phyloP scores from a whole-genome alignment of 1,140 invertebrate species.

The Plectrocnemia conspersa region DNA sequence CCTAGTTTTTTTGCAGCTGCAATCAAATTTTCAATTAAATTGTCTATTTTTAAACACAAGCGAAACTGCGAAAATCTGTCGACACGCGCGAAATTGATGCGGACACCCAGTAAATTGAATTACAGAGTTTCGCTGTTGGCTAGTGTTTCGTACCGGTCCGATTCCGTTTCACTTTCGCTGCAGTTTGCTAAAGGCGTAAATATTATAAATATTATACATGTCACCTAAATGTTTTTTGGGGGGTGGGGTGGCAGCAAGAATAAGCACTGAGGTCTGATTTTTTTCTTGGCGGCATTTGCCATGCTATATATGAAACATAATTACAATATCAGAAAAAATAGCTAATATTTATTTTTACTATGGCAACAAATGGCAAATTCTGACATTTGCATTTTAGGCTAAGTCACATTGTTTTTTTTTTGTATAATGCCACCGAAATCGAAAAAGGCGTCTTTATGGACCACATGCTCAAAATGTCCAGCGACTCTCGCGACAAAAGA shows the following conservation, averaged over 20 bases:
- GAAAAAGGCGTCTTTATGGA: slow-evolving; percentile 41
- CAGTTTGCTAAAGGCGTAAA: background rate
- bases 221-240: too few relatives aligned
- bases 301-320: too few relatives aligned
- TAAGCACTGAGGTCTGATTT: too few relatives aligned
- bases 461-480: slow-evolving; percentile 40
- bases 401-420: background rate
- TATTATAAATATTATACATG: background rate
- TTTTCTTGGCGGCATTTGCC: too few relatives aligned
- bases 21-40: too few relatives aligned
- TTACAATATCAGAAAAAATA: too few relatives aligned
- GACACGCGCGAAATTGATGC: too few relatives aligned
- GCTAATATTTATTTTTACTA: background rate
- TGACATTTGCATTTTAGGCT: slow-evolving; percentile 5
- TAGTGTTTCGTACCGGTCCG: background rate
- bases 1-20: too few relatives aligned
- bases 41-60: too few relatives aligned
- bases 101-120: too few relatives aligned
- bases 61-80: too few relatives aligned
- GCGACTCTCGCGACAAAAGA: slow-evolving; percentile 40
- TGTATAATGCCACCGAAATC: slow-evolving; percentile 39
- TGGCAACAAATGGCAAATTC: slow-evolving; percentile 4
- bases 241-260: too few relatives aligned
- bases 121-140: background rate
- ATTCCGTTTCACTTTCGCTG: slow-evolving; percentile 1